phyloP scores from a whole-genome alignment of 2,113 vertebrate genomes.

The Haemorhous mexicanus region DNA sequence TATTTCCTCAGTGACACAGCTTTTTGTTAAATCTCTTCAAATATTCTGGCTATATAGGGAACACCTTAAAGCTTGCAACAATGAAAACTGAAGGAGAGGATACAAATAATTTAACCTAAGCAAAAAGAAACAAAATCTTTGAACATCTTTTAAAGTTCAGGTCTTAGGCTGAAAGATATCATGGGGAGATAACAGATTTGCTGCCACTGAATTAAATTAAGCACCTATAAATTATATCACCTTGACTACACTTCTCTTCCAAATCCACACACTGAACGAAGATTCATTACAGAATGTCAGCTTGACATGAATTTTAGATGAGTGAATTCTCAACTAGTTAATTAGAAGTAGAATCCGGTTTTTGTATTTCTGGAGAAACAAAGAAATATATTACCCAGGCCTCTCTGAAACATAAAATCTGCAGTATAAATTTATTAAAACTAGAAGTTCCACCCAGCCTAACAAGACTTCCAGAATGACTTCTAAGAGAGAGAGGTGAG shows the following conservation, averaged over 20 bases:
- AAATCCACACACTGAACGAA: neutral
- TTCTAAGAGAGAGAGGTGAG: neutral
- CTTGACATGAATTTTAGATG: conserved; percentile 48
- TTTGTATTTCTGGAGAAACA: neutral
- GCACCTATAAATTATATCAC: conserved; percentile 38
- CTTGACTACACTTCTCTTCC: neutral
- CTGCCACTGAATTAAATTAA: conserved; percentile 36
- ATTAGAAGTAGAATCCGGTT: conserved; percentile 14
- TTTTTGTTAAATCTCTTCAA: neutral
- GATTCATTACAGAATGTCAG: conserved; percentile 39
- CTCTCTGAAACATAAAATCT: neutral
- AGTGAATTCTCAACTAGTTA: conserved; percentile 23
- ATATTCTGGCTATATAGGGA: neutral
- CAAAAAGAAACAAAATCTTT: neutral
- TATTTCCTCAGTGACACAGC: neutral
- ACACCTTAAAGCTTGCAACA: neutral
- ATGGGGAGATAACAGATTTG: conserved; percentile 10
- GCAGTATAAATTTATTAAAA: neutral
- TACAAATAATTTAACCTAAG: neutral
- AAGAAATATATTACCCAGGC: neutral
- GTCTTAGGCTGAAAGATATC: neutral
- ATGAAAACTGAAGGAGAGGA: neutral
- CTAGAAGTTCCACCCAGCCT: neutral
- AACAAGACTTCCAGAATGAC: neutral
- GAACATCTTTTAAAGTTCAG: conserved; percentile 3